phyloP scores from a whole-genome alignment of 2,113 vertebrate genomes.

The Girardinichthys multiradiatus region DNA sequence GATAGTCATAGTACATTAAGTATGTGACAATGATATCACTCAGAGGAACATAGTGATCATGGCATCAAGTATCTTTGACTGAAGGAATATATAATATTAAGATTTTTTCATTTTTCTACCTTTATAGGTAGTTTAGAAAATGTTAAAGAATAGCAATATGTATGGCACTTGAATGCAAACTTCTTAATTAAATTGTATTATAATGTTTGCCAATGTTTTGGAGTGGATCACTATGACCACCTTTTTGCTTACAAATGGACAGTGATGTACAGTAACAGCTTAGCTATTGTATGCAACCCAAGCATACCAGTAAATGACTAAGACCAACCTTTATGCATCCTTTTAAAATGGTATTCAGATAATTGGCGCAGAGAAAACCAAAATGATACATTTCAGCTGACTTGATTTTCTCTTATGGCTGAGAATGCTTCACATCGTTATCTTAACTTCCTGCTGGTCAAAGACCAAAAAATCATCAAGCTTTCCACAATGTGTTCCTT shows the following conservation, averaged over 20 bases:
- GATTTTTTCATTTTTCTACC: neutral
- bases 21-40: conserved; percentile 46
- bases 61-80: neutral
- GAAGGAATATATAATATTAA: neutral
- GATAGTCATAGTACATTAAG: conserved; percentile 36
- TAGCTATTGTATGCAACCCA: conserved; percentile 30
- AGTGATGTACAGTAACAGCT: conserved; percentile 18
- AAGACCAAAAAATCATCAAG: conserved; percentile 50
- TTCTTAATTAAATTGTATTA: neutral
- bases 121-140: neutral
- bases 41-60: neutral
- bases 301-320: conserved; percentile 33
- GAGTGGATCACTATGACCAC: neutral
- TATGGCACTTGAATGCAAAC: neutral
- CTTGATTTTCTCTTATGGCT: conserved; percentile 47
- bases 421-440: conserved; percentile 57
- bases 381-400: conserved; percentile 51
- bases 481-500: conserved; percentile 42
- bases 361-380: conserved; percentile 62
- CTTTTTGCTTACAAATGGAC: conserved; percentile 12
- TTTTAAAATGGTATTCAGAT: conserved; percentile 24
- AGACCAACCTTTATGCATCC: conserved; percentile 32
- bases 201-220: conserved; percentile 4
- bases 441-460: conserved; percentile 50
- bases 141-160: neutral